Percentiles rank a stretch among this genome's conserved stretches.
These are phyloP conservation scores for Ateles fusciceps DNA, from an alignment of 2,797 vertebrate genomes.

Conservation along the genomic window DNA sequence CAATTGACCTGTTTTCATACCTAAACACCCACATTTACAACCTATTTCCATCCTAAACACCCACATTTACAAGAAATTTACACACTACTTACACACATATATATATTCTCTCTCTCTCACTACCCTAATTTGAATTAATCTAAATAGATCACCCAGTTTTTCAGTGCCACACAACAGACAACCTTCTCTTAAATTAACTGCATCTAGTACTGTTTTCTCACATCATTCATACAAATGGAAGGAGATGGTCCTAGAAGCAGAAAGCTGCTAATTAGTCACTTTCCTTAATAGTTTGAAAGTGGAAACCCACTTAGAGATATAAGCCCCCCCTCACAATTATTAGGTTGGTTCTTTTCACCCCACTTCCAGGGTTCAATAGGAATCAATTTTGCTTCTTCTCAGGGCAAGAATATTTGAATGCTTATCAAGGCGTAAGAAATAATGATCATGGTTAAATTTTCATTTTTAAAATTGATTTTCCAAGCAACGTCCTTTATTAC, in stretches of 20 bases:
- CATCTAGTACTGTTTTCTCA: neutral
- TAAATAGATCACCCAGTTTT: neutral
- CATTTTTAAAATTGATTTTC: neutral
- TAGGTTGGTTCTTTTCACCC: neutral
- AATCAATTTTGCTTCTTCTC: neutral
- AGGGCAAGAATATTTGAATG: neutral
- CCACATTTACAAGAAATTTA: neutral
- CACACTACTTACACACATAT: neutral
- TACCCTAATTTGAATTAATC: neutral
- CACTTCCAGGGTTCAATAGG: neutral
- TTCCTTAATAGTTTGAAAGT: neutral
- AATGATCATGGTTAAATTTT: neutral
- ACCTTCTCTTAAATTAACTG: neutral
- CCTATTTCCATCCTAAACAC: neutral
- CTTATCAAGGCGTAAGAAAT: neutral
- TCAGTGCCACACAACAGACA: neutral
- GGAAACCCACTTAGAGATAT: neutral
- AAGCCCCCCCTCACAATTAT: neutral
- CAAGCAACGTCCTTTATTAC: neutral
- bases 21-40: neutral
- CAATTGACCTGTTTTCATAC: neutral
- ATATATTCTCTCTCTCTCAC: neutral
- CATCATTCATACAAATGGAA: neutral
- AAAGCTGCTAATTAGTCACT: neutral
- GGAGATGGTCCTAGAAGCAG: neutral